Conservation (phyloP, 1,140 invertebrate genomes). For the Drosophila prosaltans region DNA sequence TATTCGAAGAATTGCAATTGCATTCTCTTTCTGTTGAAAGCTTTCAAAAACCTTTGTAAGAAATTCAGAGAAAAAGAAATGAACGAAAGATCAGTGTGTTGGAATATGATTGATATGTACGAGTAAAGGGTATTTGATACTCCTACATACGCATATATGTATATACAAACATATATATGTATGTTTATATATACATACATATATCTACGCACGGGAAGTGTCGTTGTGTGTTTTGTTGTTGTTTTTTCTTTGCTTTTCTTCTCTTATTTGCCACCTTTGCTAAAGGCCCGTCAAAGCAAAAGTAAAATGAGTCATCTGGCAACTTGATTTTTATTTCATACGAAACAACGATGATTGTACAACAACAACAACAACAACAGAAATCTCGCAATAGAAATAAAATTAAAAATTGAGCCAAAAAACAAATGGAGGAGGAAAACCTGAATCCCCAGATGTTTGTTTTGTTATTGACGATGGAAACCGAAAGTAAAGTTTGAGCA, state of each 20-base stretch:
- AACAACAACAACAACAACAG: not conserved
- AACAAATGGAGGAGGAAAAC: slow-evolving; percentile 24
- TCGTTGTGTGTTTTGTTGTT: not conserved
- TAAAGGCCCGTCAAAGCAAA: slow-evolving; percentile 2
- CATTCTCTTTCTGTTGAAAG: too few relatives aligned
- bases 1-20: too few relatives aligned
- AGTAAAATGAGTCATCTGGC: slow-evolving; percentile 45
- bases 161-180: slow-evolving; percentile 7
- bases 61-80: too few relatives aligned
- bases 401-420: slow-evolving; percentile 49
- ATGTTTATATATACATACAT: not conserved
- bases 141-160: too few relatives aligned
- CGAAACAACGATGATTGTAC: slow-evolving; percentile 5
- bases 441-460: not conserved
- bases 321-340: slow-evolving; percentile 36
- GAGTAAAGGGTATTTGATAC: too few relatives aligned
- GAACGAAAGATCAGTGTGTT: too few relatives aligned
- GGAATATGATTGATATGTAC: too few relatives aligned
- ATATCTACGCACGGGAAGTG: not conserved
- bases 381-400: slow-evolving; percentile 36
- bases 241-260: not conserved
- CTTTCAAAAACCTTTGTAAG: too few relatives aligned
- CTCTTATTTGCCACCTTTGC: slow-evolving; percentile 9
- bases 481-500: not conserved
- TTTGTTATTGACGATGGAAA: not conserved